Conservation (phyloP, 2,888 invertebrate genomes). For the Helicoverpa assulta region DNA sequence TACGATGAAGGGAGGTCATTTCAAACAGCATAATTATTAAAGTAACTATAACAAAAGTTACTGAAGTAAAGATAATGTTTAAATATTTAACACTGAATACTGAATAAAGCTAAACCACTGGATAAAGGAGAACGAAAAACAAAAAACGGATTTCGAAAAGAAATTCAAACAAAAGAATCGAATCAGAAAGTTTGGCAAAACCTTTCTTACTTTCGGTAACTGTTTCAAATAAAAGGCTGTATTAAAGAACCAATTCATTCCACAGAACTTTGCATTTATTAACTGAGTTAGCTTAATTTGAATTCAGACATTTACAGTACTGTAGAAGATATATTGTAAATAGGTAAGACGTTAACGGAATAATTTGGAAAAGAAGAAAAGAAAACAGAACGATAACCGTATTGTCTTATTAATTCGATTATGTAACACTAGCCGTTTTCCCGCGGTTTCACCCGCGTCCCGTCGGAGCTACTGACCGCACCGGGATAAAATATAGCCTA, state of each 20-base stretch:
- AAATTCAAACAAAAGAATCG: conserved; percentile 17
- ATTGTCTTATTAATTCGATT: neutral
- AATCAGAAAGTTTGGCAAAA: conserved; percentile 13
- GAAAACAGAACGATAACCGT: neutral
- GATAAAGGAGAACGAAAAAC: neutral
- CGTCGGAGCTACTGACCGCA: no score
- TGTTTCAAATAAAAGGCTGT: conserved; percentile 39
- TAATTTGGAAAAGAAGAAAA: conserved; percentile 18
- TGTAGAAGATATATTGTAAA: conserved; percentile 17
- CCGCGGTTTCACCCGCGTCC: no score
- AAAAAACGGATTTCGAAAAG: neutral
- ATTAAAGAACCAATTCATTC: conserved; percentile 44
- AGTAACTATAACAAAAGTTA: no score
- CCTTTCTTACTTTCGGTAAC: conserved; percentile 14
- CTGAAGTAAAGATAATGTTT: no score
- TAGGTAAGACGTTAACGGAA: conserved; percentile 11
- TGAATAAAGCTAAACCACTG: neutral
- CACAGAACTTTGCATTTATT: conserved; percentile 16
- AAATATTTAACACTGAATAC: no score
- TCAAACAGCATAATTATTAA: conserved; percentile 2
- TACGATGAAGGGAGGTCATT: neutral
- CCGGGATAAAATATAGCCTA: no score
- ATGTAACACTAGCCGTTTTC: no score
- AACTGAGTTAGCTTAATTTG: conserved; percentile 35
- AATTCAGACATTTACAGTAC: conserved; percentile 18